Evolutionary conservation across 1,140 invertebrate species (phyloP), one percentile per base, ranked within the genome.

Genomic region (Calephelis virginiensis): DNA sequence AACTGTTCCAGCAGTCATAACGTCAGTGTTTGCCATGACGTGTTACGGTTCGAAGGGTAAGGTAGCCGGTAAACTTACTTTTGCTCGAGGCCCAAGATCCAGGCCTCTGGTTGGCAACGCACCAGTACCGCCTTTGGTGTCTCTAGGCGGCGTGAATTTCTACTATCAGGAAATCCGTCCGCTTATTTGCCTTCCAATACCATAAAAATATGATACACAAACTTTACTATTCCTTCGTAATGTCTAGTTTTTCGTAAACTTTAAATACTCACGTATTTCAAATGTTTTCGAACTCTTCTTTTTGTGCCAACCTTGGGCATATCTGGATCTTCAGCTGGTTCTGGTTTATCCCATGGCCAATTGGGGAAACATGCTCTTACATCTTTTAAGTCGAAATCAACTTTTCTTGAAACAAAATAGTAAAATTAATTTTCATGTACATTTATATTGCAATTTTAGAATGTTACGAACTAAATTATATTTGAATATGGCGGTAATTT

Each of bases 221-320:
- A 61, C 10, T 13, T n/a, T 37, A 28, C 28, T 28, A 2, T 28
- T 4, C 28, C 28, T 28, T 28, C 28, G 3, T 2, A 28, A 28
- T 28, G 5, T 28, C 28, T 28, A 28, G 28, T 28, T 28, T 28
- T 1, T 1, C 28, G 28, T 28, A 43, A 8, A 45, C 8, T 45
- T 56, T 49, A 40, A 47, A 49, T 38, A 77, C 72, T 73, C 71
- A 87, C 94, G 79, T 93, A 92, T 84, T 96, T 95, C 50, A 93
- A 83, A 83, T 98, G 96, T 71, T 94, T 94, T 67, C 96, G 94
- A 67, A 95, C 93, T 66, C 93, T 90, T 78, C 94, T 94, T 59
- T 94, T 94, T 6, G 95, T 96, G 0, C 97, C 97, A 11, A 94
- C 91, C 65, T 92, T 84, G 4, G 86, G 81, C 14, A 80, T 43